Evolutionary conservation across 2,113 vertebrate species (phyloP).

Genomic region (Petromus typicus): DNA sequence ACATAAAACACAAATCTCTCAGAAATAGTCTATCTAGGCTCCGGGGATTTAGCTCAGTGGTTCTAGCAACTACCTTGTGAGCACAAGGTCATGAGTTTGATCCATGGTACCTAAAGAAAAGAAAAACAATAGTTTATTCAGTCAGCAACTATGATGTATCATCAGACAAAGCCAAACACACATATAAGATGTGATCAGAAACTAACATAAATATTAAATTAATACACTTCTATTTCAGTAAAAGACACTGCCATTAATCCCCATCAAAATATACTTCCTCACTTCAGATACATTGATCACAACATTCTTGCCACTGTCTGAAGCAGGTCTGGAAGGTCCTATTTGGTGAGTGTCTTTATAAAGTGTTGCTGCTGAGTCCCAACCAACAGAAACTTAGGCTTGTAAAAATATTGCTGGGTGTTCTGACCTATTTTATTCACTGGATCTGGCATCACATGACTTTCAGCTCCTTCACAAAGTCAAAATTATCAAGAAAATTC

Average conservation of each 20-base stretch:
- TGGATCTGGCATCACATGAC: not conserved
- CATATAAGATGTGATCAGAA: not conserved
- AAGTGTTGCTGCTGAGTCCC: not conserved
- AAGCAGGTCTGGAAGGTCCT: not conserved
- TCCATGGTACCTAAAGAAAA: too few species aligned
- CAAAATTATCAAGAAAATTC: not conserved
- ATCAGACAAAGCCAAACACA: not conserved
- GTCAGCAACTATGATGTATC: too few species aligned
- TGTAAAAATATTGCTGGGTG: not conserved
- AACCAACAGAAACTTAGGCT: not conserved
- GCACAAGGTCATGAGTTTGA: not conserved
- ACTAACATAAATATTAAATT: not conserved
- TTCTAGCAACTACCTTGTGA: too few species aligned
- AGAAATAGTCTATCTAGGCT: not conserved
- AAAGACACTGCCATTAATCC: not conserved
- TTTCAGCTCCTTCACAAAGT: not conserved
- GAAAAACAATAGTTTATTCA: too few species aligned
- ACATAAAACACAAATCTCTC: not conserved
- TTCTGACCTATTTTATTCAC: not conserved
- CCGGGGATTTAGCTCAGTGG: too few species aligned
- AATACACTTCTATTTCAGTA: not conserved
- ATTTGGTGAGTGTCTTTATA: not conserved
- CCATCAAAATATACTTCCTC: not conserved
- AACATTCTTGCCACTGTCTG: not conserved
- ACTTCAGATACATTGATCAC: not conserved